Evolutionary conservation across 1,140 invertebrate species (phyloP).

Genomic region (Tribolium madens): DNA sequence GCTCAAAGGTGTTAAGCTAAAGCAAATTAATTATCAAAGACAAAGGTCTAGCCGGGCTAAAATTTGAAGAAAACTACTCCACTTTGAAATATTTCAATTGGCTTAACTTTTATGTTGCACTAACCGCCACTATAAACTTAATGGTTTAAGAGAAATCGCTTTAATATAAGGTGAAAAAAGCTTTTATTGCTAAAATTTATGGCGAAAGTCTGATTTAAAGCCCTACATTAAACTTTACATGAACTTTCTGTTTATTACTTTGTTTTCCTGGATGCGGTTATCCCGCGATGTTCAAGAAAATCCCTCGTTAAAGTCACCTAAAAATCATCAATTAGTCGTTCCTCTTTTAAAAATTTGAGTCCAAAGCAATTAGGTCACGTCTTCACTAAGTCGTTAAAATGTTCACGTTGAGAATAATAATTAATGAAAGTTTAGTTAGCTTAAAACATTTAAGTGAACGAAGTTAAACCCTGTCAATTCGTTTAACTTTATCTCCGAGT

Average conservation of each 20-base stretch:
- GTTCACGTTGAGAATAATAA: constrained; percentile 26
- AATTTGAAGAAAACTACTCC: background rate
- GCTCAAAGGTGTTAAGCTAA: background rate
- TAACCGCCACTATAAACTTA: background rate
- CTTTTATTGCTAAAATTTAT: constrained; percentile 17
- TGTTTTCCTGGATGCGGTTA: background rate
- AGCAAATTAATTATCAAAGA: background rate
- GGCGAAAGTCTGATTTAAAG: constrained; percentile 9
- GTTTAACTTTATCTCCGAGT: background rate
- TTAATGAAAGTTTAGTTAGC: constrained; percentile 18
- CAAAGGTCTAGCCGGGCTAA: background rate
- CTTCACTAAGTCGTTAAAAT: constrained; percentile 12
- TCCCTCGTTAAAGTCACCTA: background rate
- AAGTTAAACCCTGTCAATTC: background rate
- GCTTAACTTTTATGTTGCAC: constrained; percentile 4
- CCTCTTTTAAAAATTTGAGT: background rate
- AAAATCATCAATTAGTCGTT: background rate
- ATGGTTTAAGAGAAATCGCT: background rate
- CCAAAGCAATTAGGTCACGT: constrained; percentile 18
- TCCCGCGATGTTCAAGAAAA: background rate
- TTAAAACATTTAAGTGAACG: background rate
- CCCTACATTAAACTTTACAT: background rate
- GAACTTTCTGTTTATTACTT: constrained; percentile 16
- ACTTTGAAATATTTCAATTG: background rate
- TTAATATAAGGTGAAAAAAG: constrained; percentile 11